Base-by-base conservation (phyloP, 2,797 vertebrate genomes). In the Chaetodon trifasciatus region DNA sequence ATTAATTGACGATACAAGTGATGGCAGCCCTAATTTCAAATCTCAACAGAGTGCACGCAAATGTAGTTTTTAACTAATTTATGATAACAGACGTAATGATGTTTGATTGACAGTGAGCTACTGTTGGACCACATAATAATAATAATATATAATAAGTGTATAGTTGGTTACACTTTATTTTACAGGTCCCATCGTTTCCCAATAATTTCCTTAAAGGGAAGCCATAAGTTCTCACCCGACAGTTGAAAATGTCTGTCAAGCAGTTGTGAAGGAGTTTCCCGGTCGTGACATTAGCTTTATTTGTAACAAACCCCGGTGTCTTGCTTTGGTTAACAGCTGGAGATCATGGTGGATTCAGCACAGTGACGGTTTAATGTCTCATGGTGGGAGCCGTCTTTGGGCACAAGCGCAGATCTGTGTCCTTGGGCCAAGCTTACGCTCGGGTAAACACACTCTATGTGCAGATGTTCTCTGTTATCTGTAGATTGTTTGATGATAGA, bases 401-500 rank as follows among this genome's bases (percentile, higher is more conserved):
- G 60, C 69, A 52, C 56, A 35, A 56, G 46, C 50, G 7, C 47
- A 74, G 75, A 80, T 72, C 66, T 57, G 40, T 75, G 75, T 84
- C 78, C 65, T 69, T 82, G 78, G 28, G 37, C 56, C 35, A 8
- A 13, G 70, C 1, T 57, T 37, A 5, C 28, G 24, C 57, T 58
- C 57, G 32, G 15, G n/a, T 46, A 21, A 66, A 76, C 24, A 32
- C 5, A 40, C 78, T 21, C 65, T 47, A 61, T 74, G 50, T 53
- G 67, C 70, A 56, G 47, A 74, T 81, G 74, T 62, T 65, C 77
- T 58, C 68, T 64, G 35, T 73, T 52, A 55, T 78, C 77, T 77
- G 53, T 73, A 65, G 81, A 82, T 86, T 70, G 77, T 79, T 78
- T 55, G 62, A 77, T 66, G 81, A 79, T 85, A 47, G 72, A 79